phyloP scores from a whole-genome alignment of 2,888 invertebrate genomes.

The Orthosia cruda region DNA sequence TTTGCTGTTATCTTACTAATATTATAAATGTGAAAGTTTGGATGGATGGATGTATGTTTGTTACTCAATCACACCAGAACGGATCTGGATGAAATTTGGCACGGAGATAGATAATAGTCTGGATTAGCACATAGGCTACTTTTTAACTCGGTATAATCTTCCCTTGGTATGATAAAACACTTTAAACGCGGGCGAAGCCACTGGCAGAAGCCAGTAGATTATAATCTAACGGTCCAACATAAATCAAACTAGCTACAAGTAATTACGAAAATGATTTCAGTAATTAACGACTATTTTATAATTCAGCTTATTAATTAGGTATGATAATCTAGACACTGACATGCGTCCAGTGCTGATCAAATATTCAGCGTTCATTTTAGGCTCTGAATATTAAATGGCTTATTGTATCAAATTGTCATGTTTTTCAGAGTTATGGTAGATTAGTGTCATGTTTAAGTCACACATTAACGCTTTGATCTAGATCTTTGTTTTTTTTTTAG shows the following conservation, averaged over 20 bases:
- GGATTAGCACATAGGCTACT: too few relatives aligned
- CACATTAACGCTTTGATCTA: too few relatives aligned
- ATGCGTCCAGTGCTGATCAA: conserved; percentile 26
- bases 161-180: too few relatives aligned
- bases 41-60: too few relatives aligned
- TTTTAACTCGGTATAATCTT: too few relatives aligned
- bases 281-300: conserved; percentile 43
- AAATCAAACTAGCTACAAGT: neutral
- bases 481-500: too few relatives aligned
- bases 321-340: conserved; percentile 49
- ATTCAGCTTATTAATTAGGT: conserved; percentile 38
- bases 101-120: too few relatives aligned
- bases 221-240: neutral
- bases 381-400: conserved; percentile 15
- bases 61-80: too few relatives aligned
- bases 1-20: neutral
- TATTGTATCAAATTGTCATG: neutral
- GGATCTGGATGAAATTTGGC: too few relatives aligned
- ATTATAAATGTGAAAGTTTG: too few relatives aligned
- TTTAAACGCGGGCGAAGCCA: too few relatives aligned
- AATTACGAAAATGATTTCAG: conserved; percentile 27
- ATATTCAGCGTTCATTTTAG: conserved; percentile 38
- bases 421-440: neutral
- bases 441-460: neutral
- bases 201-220: too few relatives aligned